Percentiles rank a stretch among this genome's conserved stretches.
Evolutionary conservation across 2,113 vertebrate species (phyloP).

Genomic region (Brachionichthys hirsutus): DNA sequence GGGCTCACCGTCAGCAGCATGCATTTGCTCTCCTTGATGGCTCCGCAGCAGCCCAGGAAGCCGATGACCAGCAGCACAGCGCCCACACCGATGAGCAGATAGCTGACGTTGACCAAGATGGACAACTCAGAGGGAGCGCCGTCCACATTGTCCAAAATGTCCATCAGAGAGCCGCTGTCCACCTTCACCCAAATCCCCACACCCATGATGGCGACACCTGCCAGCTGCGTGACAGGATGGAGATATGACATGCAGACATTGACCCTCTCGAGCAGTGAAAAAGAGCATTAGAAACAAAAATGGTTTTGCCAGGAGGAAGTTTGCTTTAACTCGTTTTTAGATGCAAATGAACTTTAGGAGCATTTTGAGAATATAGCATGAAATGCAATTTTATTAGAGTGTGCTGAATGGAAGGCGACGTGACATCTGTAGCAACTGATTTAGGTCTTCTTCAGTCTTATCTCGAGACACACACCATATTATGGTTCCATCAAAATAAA

Average conservation of each 20-base stretch:
- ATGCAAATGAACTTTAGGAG: no score
- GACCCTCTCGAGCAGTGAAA: no score
- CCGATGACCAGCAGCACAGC: conserved; percentile 75
- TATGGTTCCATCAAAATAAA: no score
- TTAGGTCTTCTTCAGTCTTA: no score
- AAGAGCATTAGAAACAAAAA: no score
- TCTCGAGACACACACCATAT: no score
- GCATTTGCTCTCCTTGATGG: conserved; percentile 76
- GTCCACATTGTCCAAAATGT: conserved; percentile 48
- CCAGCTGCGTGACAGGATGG: conserved; percentile 62
- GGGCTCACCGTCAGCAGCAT: conserved; percentile 79
- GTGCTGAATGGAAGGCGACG: no score
- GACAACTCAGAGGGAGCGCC: conserved; percentile 32
- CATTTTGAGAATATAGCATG: not conserved
- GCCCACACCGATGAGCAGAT: conserved; percentile 79
- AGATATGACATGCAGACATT: no score
- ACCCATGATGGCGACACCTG: conserved; percentile 74
- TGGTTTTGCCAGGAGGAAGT: no score
- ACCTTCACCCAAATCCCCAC: conserved; percentile 82
- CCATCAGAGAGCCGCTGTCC: conserved; percentile 73
- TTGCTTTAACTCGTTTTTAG: no score
- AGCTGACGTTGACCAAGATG: conserved; percentile 72
- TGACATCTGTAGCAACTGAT: no score
- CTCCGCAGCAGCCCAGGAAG: conserved; percentile 83
- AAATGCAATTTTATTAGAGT: no score